Percentiles rank a stretch among this genome's conserved stretches.
Conservation (phyloP, 1,140 invertebrate genomes). For the Hesperophylax magnus region DNA sequence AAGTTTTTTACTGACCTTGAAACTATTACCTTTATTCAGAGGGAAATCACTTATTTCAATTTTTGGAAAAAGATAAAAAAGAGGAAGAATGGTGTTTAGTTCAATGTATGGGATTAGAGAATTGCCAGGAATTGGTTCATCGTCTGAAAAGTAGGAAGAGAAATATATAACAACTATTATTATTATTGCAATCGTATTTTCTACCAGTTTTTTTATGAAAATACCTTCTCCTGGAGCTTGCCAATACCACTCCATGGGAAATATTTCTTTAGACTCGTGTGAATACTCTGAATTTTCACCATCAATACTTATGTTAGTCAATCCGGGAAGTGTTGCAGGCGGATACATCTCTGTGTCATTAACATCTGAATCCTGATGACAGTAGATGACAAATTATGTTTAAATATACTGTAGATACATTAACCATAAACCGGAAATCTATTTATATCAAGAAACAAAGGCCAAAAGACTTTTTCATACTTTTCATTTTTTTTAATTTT, state of each 20-base stretch:
- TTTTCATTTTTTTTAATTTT: no score
- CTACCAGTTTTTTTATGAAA: neutral
- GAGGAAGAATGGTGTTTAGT: neutral
- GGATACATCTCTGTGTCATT: neutral
- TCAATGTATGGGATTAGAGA: neutral
- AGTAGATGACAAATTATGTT: no score
- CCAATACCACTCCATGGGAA: neutral
- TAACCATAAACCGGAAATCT: no score
- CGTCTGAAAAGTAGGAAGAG: neutral
- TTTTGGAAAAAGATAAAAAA: neutral
- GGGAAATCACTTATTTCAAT: neutral
- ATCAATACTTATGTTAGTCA: neutral
- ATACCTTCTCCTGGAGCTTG: conserved; percentile 1
- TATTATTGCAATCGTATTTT: neutral
- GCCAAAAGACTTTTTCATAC: no score
- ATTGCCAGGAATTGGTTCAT: neutral
- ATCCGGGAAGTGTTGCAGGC: neutral
- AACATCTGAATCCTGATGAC: neutral
- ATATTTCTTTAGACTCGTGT: neutral
- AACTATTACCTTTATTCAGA: conserved; percentile 11
- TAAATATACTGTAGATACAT: no score
- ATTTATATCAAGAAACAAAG: no score
- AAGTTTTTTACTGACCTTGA: neutral
- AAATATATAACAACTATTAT: neutral
- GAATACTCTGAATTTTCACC: neutral